These are phyloP conservation scores for Cercocebus atys DNA, from an alignment of 2,113 vertebrate species.

Conservation along the genomic window DNA sequence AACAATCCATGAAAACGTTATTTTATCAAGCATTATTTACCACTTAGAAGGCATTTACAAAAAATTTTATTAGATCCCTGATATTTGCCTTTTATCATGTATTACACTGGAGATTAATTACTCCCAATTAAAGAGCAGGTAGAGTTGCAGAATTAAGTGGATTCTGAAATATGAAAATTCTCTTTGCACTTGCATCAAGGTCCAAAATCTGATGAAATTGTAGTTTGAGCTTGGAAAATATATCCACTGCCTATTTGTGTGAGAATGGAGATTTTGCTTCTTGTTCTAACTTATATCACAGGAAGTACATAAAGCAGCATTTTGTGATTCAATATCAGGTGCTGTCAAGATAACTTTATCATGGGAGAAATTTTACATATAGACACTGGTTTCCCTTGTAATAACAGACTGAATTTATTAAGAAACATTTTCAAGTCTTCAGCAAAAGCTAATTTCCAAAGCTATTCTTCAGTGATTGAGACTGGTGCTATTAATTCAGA, in stretches of 20 bases:
- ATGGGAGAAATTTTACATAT: background rate
- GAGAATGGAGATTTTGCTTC: background rate
- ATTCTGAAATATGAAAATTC: background rate
- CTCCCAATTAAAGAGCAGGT: background rate
- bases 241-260: background rate
- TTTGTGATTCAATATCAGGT: background rate
- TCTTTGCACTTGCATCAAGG: background rate
- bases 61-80: conserved; percentile 17
- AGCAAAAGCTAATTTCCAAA: conserved; percentile 25
- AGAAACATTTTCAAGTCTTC: conserved; percentile 27
- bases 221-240: background rate
- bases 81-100: background rate
- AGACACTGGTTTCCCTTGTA: background rate
- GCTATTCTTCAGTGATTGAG: background rate
- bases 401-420: background rate
- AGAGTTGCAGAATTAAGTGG: background rate
- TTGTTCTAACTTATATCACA: background rate
- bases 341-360: conserved; percentile 6
- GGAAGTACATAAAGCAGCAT: background rate
- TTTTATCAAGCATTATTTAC: background rate
- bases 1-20: background rate
- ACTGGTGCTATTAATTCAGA: background rate
- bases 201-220: background rate
- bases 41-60: background rate
- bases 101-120: background rate